Evolutionary conservation across 2,888 invertebrate genomes (phyloP), one percentile per base, ranked within the genome.

Genomic region (Tenthredo notha): DNA sequence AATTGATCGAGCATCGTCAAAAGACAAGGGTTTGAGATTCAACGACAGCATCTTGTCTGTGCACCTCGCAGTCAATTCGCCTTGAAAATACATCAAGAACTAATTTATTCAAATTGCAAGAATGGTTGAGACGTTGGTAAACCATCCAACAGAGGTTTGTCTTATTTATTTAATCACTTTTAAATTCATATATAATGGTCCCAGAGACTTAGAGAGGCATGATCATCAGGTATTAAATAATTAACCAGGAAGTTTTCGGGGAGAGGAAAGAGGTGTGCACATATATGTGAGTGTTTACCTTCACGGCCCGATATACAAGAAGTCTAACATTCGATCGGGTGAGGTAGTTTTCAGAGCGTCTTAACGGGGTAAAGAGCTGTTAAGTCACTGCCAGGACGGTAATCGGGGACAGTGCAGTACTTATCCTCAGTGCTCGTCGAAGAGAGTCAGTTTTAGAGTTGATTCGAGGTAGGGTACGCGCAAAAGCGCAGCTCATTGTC

Each of bases 341-440:
- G 43, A 67, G 67, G 47, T 83, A 83, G 83, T 47, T 67, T 67
- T 70, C 47, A 29, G 50, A 83, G 70, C 47, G 70, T 40, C 83
- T 70, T 70, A 83, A 83, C 83, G 83, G 83, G 83, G 67, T 61
- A 40, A 58, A 78, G 78, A 78, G 78, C 58, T 65, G 82, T 82
- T 67, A 82, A 82, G 82, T 65, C 67, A 82, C 82, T 67, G 65
- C 47, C 67, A 47, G 43, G 67, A 65, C 83, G 29, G 67, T 67
- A 83, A 83, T 83, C 83, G 83, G 70, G 83, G 67, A 83, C 70
- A 67, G 83, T 83, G 40, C 47, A 83, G 80, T 83, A 80, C 80
- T 61, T 40, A 83, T 33, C 43, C 33, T 47, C 47, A 65, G 67
- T 67, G 67, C 21, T 47, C 70, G 83, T 33, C 29, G 67, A 83